A percentile compares a stretch with the other conserved stretches of the same genome.
Conservation (phyloP, 1,140 invertebrate genomes). For the Orchestia grillus region DNA sequence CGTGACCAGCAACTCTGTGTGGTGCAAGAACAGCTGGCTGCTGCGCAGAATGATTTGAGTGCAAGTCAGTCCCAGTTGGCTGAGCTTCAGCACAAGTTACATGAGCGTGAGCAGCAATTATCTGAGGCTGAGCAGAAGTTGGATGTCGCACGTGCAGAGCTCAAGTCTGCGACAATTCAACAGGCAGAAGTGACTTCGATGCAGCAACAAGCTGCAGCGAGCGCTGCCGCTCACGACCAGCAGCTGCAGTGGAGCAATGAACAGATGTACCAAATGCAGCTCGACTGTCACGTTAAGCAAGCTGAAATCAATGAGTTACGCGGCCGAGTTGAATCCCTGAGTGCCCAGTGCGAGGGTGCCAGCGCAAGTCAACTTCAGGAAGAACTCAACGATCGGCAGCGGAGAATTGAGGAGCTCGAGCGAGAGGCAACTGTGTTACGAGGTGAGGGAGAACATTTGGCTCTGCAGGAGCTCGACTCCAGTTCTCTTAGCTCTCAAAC, state of each 20-base stretch:
- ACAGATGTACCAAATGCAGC: constrained; percentile 11
- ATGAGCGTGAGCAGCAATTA: not conserved
- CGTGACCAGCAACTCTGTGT: not conserved
- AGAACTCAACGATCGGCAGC: constrained; percentile 8
- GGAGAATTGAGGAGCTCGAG: not conserved
- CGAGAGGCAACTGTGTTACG: not conserved
- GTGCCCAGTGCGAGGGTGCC: not conserved
- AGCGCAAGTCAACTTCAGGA: constrained; percentile 59
- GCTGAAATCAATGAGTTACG: not conserved
- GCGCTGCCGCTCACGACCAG: constrained; percentile 11
- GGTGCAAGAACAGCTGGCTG: not conserved
- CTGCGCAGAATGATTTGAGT: not conserved
- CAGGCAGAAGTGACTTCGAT: constrained; percentile 5
- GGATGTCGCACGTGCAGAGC: constrained; percentile 34
- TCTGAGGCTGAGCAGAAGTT: constrained; percentile 58
- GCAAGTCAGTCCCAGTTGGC: not conserved
- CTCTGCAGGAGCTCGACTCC: not conserved
- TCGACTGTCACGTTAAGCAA: not conserved
- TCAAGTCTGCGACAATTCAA: not conserved
- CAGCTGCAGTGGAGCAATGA: not conserved
- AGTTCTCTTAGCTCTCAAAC: not conserved
- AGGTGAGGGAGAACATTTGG: not conserved
- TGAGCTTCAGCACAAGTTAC: constrained; percentile 23
- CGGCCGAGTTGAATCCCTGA: not conserved
- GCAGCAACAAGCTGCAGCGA: not conserved